Evolutionary conservation across 1,140 invertebrate genomes (phyloP).

Genomic region (Habropoda laboriosa): DNA sequence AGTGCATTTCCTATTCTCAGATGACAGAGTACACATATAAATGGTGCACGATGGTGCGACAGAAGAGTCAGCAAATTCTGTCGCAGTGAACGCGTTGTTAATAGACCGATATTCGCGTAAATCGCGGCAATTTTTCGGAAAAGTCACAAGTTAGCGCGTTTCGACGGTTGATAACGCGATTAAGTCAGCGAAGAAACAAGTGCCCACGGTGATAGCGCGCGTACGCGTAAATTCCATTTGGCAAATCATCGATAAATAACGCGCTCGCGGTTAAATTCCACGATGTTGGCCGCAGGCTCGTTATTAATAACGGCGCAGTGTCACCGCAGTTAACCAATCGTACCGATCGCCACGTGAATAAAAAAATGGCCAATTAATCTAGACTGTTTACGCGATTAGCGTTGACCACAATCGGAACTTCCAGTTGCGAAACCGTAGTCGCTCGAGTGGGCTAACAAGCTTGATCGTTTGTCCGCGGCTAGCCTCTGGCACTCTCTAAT

Average conservation of each 20-base stretch:
- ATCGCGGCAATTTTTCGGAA: no score
- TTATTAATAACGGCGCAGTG: not conserved
- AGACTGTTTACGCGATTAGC: not conserved
- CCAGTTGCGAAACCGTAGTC: not conserved
- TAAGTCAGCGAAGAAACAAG: not conserved
- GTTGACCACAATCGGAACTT: not conserved
- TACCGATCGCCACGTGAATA: not conserved
- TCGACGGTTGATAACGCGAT: not conserved
- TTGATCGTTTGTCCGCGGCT: not conserved
- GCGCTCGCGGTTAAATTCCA: not conserved
- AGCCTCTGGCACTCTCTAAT: not conserved
- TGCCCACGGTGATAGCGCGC: not conserved
- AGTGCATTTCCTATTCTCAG: no score
- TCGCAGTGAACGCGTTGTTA: not conserved
- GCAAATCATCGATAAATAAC: constrained; percentile 6
- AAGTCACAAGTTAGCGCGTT: no score
- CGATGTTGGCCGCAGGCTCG: not conserved
- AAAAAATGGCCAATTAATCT: constrained; percentile 1
- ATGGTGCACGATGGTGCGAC: no score
- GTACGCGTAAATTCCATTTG: not conserved
- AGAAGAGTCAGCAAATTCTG: not conserved
- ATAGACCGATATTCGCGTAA: no score
- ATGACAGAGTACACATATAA: no score
- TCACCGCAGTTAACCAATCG: constrained; percentile 1
- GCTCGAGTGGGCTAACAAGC: not conserved